Evolutionary conservation across 2,113 vertebrate genomes (phyloP).

Genomic region (Centropus unirufus): DNA sequence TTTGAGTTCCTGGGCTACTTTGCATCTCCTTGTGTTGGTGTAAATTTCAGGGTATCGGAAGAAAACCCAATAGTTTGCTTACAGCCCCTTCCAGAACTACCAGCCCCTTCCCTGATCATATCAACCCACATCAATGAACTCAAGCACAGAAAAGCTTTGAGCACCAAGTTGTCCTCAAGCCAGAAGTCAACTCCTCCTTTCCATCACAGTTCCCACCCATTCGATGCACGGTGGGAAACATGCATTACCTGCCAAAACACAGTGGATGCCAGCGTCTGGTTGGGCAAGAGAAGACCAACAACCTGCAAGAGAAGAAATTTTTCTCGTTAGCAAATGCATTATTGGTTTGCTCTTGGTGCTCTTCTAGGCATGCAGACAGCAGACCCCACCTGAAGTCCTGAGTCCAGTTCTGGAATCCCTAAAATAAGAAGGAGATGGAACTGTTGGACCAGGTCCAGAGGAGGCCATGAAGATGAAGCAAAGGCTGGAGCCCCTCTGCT

Average conservation of each 20-base stretch:
- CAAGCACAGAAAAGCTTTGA: not conserved
- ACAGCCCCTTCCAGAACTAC: not conserved
- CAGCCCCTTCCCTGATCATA: not conserved
- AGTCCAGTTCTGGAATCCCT: too few species aligned
- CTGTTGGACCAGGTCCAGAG: too few species aligned
- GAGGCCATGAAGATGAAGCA: too few species aligned
- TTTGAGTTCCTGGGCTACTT: not conserved
- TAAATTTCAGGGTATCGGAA: not conserved
- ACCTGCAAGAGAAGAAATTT: constrained; percentile 78
- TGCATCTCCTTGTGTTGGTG: too few species aligned
- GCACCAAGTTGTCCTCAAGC: not conserved
- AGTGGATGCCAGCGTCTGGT: constrained; percentile 89
- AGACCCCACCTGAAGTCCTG: too few species aligned
- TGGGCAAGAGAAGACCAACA: constrained; percentile 93
- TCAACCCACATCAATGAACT: not conserved
- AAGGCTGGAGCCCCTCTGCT: too few species aligned
- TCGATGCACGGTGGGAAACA: too few species aligned
- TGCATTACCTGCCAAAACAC: constrained; percentile 91
- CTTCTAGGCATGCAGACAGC: not conserved
- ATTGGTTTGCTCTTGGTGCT: not conserved
- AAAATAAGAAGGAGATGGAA: too few species aligned
- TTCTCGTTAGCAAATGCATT: not conserved
- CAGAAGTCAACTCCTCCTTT: not conserved
- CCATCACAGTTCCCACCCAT: not conserved
- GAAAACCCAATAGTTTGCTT: fast-evolving